A percentile compares a stretch with the other conserved stretches of the same genome.
Conservation (phyloP, 2,888 invertebrate species). For the Gandaritis pyraliata region DNA sequence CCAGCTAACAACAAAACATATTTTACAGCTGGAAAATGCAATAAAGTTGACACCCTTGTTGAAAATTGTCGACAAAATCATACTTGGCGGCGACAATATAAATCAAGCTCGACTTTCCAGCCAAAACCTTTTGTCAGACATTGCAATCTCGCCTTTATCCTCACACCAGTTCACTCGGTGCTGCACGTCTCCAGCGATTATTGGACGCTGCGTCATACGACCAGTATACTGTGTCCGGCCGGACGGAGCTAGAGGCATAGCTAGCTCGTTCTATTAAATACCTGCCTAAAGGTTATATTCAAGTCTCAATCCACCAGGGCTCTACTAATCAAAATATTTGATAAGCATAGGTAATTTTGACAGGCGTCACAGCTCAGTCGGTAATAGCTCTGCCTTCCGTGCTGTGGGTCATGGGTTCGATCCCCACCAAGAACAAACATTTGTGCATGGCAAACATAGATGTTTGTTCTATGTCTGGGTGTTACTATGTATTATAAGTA, state of each 20-base stretch:
- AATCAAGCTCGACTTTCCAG: slow-evolving; percentile 20
- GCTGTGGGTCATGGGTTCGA: no score
- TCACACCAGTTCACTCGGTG: slow-evolving; percentile 30
- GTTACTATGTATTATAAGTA: no score
- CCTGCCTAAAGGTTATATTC: no score
- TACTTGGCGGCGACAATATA: slow-evolving; percentile 22
- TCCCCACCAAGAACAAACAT: no score
- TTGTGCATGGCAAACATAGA: no score
- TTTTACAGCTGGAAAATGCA: slow-evolving; percentile 17
- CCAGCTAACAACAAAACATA: background rate
- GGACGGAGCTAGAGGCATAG: slow-evolving; percentile 13
- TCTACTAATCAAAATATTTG: no score
- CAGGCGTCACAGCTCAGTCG: no score
- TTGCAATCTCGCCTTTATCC: slow-evolving; percentile 33
- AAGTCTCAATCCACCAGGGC: no score
- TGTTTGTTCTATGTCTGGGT: no score
- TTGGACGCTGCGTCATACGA: slow-evolving; percentile 45
- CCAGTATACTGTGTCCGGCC: slow-evolving; percentile 37
- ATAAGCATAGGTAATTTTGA: no score
- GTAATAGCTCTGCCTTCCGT: no score
- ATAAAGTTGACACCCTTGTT: slow-evolving; percentile 13
- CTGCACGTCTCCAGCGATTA: slow-evolving; percentile 42
- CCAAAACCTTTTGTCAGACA: slow-evolving; percentile 25
- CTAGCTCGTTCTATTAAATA: slow-evolving; percentile 5
- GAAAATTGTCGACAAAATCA: slow-evolving; percentile 21